Conservation (phyloP, 1,140 invertebrate genomes). For the Drosophila varians region DNA sequence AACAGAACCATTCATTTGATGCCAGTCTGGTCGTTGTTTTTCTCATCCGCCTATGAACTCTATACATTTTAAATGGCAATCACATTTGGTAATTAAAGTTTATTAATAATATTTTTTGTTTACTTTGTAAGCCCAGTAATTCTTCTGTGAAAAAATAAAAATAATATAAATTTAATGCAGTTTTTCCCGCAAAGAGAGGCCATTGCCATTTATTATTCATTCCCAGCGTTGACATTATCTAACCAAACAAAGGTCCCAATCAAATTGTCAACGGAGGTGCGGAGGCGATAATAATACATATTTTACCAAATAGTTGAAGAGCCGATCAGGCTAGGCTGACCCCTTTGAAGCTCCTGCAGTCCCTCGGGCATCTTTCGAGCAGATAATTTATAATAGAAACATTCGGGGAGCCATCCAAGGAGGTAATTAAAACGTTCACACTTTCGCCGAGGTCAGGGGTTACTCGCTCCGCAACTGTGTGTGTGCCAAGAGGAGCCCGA, state of each 20-base stretch:
- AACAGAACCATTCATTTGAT: no score
- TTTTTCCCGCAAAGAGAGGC: background rate
- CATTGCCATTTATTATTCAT: conserved; percentile 38
- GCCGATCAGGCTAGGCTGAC: background rate
- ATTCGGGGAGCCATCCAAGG: background rate
- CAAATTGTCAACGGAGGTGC: conserved; percentile 1
- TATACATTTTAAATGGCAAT: conserved; percentile 36
- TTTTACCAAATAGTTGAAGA: background rate
- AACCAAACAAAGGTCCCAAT: conserved; percentile 28
- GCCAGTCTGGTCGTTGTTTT: no score
- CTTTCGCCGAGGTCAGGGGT: conserved; percentile 28
- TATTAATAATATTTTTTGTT: conserved; percentile 49
- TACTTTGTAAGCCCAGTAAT: conserved; percentile 34
- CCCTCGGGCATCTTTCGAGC: background rate
- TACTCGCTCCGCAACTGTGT: background rate
- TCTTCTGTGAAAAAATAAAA: conserved; percentile 16
- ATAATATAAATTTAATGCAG: conserved; percentile 20
- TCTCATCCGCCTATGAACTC: conserved; percentile 2
- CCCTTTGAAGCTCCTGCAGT: background rate
- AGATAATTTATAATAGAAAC: conserved; percentile 42
- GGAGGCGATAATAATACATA: background rate
- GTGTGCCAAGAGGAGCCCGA: conserved; percentile 4
- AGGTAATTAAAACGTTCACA: conserved; percentile 35
- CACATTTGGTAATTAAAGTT: conserved; percentile 51
- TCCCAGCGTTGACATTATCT: conserved; percentile 54